Evolutionary conservation across 2,888 invertebrate species (phyloP).

Genomic region (Chaitophorus viminalis): DNA sequence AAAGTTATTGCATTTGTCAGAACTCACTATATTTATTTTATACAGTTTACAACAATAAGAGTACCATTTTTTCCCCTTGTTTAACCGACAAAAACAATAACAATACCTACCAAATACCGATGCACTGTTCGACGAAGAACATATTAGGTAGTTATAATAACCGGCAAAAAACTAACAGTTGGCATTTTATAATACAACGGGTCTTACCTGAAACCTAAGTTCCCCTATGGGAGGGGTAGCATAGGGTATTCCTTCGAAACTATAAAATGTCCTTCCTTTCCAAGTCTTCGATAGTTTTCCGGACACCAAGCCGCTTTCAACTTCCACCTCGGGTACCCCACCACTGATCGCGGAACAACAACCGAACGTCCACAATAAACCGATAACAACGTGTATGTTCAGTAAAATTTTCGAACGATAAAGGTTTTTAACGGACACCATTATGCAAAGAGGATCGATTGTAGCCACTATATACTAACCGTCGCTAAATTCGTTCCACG

Average conservation of each 20-base stretch:
- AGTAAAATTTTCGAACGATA: background rate
- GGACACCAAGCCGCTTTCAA: constrained; percentile 62
- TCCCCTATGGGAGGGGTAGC: constrained; percentile 64
- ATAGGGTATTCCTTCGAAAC: constrained; percentile 64
- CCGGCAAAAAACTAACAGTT: too few species aligned
- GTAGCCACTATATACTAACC: background rate
- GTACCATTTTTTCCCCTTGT: too few species aligned
- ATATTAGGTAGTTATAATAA: too few species aligned
- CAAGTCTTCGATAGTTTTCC: constrained; percentile 60
- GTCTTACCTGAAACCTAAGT: constrained; percentile 64
- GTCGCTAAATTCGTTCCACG: background rate
- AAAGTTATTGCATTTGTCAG: too few species aligned
- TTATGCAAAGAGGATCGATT: background rate
- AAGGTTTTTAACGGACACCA: too few species aligned
- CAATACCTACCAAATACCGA: too few species aligned
- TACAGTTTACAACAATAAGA: too few species aligned
- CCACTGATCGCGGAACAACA: background rate
- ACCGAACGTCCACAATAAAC: background rate
- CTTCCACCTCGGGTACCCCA: constrained; percentile 48
- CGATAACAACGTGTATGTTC: background rate
- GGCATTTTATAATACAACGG: background rate
- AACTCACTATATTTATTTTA: too few species aligned
- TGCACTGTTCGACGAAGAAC: too few species aligned
- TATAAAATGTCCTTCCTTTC: constrained; percentile 63
- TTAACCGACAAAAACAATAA: too few species aligned